Evolutionary conservation across 2,113 vertebrate genomes (phyloP), one percentile per base, ranked within the genome.

Genomic region (Passer montanus): DNA sequence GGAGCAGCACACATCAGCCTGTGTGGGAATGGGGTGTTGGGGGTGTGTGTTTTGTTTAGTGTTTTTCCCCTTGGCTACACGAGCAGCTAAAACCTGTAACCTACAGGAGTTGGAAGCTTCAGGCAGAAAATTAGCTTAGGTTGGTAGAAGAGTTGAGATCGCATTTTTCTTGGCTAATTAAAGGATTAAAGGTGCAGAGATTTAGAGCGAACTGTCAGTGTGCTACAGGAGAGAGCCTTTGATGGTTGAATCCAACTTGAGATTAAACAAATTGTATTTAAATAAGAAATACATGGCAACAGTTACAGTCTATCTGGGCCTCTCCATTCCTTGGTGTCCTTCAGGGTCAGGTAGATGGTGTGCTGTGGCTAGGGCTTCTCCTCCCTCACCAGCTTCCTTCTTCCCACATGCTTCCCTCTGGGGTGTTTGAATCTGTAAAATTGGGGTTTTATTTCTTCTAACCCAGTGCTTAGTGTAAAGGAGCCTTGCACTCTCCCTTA

Each of bases 221-320:
- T 62, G 95, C 70, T 79, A 75, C n/a, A 93, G 80, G 86, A 94
- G 73, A 79, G 80, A 82, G 63, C 82, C 49, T 85, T 90, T 97
- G 95, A 94, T 84, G 93, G 87, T 46, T 89, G 84, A 96, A 92
- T 93, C 94, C 33, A 37, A 87, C 21, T 88, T 94, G 81, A 95
- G 94, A 89, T 90, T 79, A 95, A 96, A 95, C 95, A 93, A 96
- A 96, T 87, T 92, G 83, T 59, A 89, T 96, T 98, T 95, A 95
- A 97, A 94, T 95, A 82, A 89, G 82, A 95, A 76, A 81, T 91
- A 81, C 84, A 66, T 44, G 52, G 59, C 90, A 91, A 67, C 81
- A 91, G 85, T 94, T 62, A 73, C 41, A 50, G 39, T 63, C 52
- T 92, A 89, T 44, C 30, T 94, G 53, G 56, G 70, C 30, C 56